phyloP scores from a whole-genome alignment of 2,113 vertebrate genomes.

The Microtus montanus region DNA sequence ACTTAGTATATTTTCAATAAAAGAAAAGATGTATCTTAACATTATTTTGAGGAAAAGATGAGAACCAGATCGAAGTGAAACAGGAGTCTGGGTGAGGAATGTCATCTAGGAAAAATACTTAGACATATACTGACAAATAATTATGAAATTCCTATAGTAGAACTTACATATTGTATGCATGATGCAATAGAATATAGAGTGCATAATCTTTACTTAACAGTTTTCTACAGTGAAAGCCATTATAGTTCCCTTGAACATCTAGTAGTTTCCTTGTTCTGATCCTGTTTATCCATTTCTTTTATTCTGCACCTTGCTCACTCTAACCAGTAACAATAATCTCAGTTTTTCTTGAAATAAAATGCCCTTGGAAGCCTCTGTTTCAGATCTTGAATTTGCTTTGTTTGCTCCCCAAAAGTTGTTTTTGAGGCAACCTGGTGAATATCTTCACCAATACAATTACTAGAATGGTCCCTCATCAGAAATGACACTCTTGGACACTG shows the following conservation, averaged over 20 bases:
- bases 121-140: too few species aligned
- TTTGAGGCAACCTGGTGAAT: background rate
- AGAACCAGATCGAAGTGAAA: background rate
- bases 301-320: background rate
- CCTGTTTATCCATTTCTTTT: background rate
- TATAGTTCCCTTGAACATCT: background rate
- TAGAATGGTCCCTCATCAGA: background rate
- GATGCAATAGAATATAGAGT: background rate
- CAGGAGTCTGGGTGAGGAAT: accelerated
- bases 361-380: too few species aligned
- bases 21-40: background rate
- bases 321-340: too few species aligned
- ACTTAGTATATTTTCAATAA: background rate
- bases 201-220: background rate
- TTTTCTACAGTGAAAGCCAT: background rate
- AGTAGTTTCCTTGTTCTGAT: accelerated
- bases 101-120: background rate
- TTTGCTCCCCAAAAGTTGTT: background rate
- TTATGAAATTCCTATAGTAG: background rate
- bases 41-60: background rate
- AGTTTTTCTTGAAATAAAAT: too few species aligned
- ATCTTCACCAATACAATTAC: background rate
- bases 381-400: background rate
- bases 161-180: too few species aligned
- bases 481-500: background rate